Base-by-base conservation (phyloP, 1,140 invertebrate genomes). In the Dryas iulia region DNA sequence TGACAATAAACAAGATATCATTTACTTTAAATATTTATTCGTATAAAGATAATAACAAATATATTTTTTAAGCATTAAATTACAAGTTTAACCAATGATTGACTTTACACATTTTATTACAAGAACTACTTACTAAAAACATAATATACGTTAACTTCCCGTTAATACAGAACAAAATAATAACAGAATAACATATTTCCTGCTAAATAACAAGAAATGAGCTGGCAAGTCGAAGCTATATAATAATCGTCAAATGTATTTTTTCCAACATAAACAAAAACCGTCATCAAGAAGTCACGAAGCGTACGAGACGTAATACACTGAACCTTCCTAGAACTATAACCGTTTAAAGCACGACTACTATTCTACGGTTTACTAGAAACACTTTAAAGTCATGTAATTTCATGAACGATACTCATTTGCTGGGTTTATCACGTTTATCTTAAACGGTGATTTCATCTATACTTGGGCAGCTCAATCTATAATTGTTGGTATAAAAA, bases 311-410 rank as follows among this genome's bases (percentile, higher is more conserved):
- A 67, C 64, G 67, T 61, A 72, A 68, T 67, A 66, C 52, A 68
- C 59, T 52, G 61, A 39, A 58, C 75, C 76, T 77, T 77, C 76
- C 54, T 26, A 61, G 76, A 77, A 77, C 76, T 66, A 77, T 77
- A 72, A 74, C 66, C 67, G 64, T 71, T 72, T 58, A 66, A 67
- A 52, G 24, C 63, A 68, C 68, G 65, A 71, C 74, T 71, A 71
- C 65, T 66, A 69, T 72, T 67, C 71, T 72, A 72, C 47, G 31
- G 66, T 74, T 75, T 70, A 66, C 66, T 39, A 74, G 68, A 72
- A 77, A 68, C 66, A 61, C 28, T 68, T 68, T 33, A 57, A 66
- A 35, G 64, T 57, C 69, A 71, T 71, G n/a, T 71, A 71, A 71
- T 71, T 66, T 66, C 63, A 39, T 52, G 53, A 57, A 26, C 59